Conservation (phyloP, 2,888 invertebrate genomes). For the Dryobota labecula region DNA sequence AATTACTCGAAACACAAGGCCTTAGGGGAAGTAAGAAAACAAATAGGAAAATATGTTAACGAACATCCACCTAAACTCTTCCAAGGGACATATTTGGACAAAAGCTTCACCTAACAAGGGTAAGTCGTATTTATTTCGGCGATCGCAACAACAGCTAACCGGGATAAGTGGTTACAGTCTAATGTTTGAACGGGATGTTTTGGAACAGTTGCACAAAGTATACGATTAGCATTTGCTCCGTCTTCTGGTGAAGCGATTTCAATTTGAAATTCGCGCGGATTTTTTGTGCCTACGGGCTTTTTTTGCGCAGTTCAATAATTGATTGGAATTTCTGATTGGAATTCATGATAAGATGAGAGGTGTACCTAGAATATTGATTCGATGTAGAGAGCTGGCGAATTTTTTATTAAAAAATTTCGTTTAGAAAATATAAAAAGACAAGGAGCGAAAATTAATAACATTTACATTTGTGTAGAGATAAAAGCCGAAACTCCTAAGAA, state of each 20-base stretch:
- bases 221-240: conserved; percentile 26
- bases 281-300: conserved; percentile 19
- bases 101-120: conserved; percentile 62
- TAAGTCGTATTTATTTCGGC: conserved; percentile 68
- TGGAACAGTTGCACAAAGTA: conserved; percentile 40
- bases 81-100: conserved; percentile 63
- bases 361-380: conserved; percentile 56
- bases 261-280: conserved; percentile 25
- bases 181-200: conserved; percentile 52
- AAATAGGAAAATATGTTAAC: conserved; percentile 52
- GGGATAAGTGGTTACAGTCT: conserved; percentile 57
- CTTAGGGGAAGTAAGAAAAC: conserved; percentile 46
- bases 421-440: conserved; percentile 15
- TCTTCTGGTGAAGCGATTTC: conserved; percentile 20
- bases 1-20: conserved; percentile 49
- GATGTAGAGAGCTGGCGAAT: conserved; percentile 23
- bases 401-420: conserved; percentile 15
- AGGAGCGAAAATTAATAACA: conserved; percentile 33
- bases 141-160: conserved; percentile 67
- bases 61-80: conserved; percentile 51
- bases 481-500: conserved; percentile 10
- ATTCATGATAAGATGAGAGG: conserved; percentile 51
- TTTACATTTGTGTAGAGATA: conserved; percentile 25
- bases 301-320: conserved; percentile 50
- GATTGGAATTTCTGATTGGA: conserved; percentile 55